Evolutionary conservation across 2,888 invertebrate genomes (phyloP), one percentile per base, ranked within the genome.

Genomic region (Apamea epomidion): DNA sequence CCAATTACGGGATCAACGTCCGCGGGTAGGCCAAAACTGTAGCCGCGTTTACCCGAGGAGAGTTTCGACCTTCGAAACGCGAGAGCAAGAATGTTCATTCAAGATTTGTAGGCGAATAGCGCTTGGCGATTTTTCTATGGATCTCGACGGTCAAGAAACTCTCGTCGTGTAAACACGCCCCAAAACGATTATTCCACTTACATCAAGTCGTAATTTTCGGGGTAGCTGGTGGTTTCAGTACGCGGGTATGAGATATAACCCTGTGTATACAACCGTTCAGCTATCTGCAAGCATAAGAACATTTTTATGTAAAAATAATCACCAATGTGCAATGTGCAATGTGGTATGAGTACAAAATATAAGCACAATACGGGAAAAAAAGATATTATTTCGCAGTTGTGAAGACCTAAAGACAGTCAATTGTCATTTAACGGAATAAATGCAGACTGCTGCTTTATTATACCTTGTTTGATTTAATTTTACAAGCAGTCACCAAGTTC

Each of bases 241-340:
- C 99, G 98, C 0, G 99, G 99, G 96, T 99, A 99, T 93, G 99
- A 99, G 85, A 99, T 99, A 93, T 99, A 99, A 54, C 99, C 99
- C 94, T 99, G 99, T 0, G 98, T 99, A 94, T 99, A 99, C 7
- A 99, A 97, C 60, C 98, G 97, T 94, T 99, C 99, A 0, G 96
- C 96, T 45, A 96, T 90, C 96, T 96, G 89, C 0, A 86, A 90
- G 73, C 2, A 7, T 79, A 42, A 78, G 8, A 80, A 70, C 6
- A 64, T 25, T 32, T 29, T 12, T 32, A 37, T 60, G 12, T 65
- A 16, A 54, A 67, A 37, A 67, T 67, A 37, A 14, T 25, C 25
- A 37, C 37, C 7, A 25, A 14, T 37, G 37, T 25, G 14, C 37
- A n/a, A n/a, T n/a, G n/a, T n/a, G n/a, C n/a, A n/a, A n/a, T n/a